Evolutionary conservation across 2,797 vertebrate genomes (phyloP).

Genomic region (Platalea minor): DNA sequence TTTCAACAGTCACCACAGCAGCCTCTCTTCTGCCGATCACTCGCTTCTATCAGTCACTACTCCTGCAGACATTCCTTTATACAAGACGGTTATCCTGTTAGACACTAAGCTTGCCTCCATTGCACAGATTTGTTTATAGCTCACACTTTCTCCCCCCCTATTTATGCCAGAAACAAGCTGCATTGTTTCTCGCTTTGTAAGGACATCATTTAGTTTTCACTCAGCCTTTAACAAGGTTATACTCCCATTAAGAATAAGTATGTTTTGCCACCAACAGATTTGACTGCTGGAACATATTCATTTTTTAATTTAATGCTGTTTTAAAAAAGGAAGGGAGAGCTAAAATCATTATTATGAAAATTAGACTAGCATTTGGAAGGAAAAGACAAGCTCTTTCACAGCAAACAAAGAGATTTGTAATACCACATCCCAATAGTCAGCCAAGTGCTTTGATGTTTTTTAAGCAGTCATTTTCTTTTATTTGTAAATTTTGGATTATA

Average conservation of each 20-base stretch:
- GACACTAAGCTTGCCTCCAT: not conserved
- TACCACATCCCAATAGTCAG: not conserved
- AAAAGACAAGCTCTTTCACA: conserved; percentile 25
- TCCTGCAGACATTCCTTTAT: not conserved
- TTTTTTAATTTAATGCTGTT: conserved; percentile 24
- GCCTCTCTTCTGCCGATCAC: not conserved
- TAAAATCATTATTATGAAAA: conserved; percentile 42
- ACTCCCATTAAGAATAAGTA: not conserved
- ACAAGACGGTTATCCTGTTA: not conserved
- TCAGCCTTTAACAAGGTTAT: conserved; percentile 33
- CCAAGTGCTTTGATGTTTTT: conserved; percentile 6
- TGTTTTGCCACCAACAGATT: conserved; percentile 27
- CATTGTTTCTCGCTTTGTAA: not conserved
- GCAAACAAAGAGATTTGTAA: conserved; percentile 30
- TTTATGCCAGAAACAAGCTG: not conserved
- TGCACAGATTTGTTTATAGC: not conserved
- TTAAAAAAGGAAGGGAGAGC: not conserved
- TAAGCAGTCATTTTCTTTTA: conserved; percentile 9
- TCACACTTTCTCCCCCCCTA: not conserved
- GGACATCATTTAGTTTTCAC: not conserved
- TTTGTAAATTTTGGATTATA: conserved; percentile 11
- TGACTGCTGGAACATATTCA: not conserved
- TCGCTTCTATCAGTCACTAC: not conserved
- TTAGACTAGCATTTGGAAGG: conserved; percentile 18
- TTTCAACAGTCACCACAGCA: not conserved